Conservation (phyloP, 2,113 vertebrate species). For the Tachuris rubrigastra region DNA sequence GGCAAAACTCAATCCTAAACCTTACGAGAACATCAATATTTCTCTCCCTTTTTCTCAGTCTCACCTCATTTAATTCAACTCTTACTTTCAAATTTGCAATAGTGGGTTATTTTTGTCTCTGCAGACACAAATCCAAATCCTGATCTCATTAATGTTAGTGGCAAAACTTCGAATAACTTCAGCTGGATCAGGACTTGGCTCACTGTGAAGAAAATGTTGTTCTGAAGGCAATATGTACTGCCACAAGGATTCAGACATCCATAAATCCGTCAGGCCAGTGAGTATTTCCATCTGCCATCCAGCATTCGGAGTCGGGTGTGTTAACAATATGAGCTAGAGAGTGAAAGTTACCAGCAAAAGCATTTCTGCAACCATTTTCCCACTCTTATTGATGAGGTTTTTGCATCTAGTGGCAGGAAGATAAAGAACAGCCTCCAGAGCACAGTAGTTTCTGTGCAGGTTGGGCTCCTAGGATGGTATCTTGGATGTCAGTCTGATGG, state of each 20-base stretch:
- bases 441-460: neutral
- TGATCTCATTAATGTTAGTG: conserved; percentile 46
- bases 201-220: conserved; percentile 42
- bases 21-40: neutral
- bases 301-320: neutral
- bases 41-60: neutral
- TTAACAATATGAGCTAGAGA: conserved; percentile 49
- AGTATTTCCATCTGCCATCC: conserved; percentile 59
- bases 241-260: conserved; percentile 34
- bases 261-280: conserved; percentile 56
- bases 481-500: neutral
- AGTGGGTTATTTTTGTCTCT: conserved; percentile 19
- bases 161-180: conserved; percentile 54
- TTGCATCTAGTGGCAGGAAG: neutral
- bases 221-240: conserved; percentile 35
- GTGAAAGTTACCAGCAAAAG: conserved; percentile 56
- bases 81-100: conserved; percentile 11
- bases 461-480: neutral
- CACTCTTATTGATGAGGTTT: neutral
- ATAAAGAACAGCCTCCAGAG: neutral
- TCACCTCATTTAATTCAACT: conserved; percentile 25
- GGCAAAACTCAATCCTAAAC: neutral
- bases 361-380: conserved; percentile 23
- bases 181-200: conserved; percentile 29
- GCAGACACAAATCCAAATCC: conserved; percentile 39